A percentile compares a stretch with the other conserved stretches of the same genome.
These are phyloP conservation scores for Rhadinocentrus ornatus DNA, from an alignment of 2,797 vertebrate species.

Conservation along the genomic window DNA sequence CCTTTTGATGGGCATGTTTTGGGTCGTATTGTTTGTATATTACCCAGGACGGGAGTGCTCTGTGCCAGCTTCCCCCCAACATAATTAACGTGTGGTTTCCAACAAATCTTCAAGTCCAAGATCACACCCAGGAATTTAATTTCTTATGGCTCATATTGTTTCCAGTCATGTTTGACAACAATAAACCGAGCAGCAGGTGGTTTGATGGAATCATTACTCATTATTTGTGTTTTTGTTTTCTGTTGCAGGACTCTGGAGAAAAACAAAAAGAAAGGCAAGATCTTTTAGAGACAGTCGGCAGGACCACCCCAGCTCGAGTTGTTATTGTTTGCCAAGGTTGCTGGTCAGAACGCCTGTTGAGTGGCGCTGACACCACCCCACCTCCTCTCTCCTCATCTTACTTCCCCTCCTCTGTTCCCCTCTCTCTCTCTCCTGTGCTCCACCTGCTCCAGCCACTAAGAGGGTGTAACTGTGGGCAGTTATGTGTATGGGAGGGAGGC, in stretches of 20 bases:
- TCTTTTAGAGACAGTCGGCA: slow-evolving; percentile 89
- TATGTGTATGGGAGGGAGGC: slow-evolving; percentile 14
- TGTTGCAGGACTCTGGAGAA: slow-evolving; percentile 95
- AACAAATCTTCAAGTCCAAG: too few species aligned
- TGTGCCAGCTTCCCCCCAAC: too few species aligned
- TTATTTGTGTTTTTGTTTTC: slow-evolving; percentile 1
- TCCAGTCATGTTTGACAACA: too few species aligned
- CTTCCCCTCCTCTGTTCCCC: background rate
- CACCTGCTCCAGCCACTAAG: slow-evolving; percentile 80
- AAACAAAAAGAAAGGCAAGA: slow-evolving; percentile 99
- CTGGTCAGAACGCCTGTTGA: slow-evolving; percentile 90
- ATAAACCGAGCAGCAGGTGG: too few species aligned
- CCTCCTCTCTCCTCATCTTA: background rate
- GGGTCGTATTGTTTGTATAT: too few species aligned
- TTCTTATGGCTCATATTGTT: too few species aligned
- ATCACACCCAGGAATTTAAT: too few species aligned
- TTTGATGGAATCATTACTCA: too few species aligned
- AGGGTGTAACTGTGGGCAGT: slow-evolving; percentile 25
- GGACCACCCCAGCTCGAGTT: slow-evolving; percentile 77
- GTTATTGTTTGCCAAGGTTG: slow-evolving; percentile 89
- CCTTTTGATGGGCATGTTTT: too few species aligned
- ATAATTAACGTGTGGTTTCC: too few species aligned
- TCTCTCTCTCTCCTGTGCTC: background rate
- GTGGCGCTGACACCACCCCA: slow-evolving; percentile 71
- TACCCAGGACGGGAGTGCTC: too few species aligned